These are phyloP conservation scores for Sympetrum striolatum DNA, from an alignment of 2,888 invertebrate species.

Conservation along the genomic window DNA sequence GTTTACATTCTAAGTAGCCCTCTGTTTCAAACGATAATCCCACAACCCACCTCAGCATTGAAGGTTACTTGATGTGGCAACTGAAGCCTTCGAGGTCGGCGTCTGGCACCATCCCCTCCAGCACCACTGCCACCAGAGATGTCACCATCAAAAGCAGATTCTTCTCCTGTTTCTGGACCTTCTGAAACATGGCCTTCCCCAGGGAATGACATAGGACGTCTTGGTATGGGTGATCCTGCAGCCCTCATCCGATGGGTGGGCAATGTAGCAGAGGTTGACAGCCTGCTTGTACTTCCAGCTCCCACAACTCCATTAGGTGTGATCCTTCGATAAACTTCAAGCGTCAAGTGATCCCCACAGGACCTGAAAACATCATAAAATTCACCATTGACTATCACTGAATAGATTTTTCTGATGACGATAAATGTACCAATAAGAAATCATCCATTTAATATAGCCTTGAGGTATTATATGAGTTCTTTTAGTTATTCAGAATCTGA, in stretches of 20 bases:
- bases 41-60: conserved; percentile 90
- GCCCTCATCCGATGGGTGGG: conserved; percentile 51
- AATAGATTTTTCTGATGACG: neutral
- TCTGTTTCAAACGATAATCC: conserved; percentile 74
- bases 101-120: conserved; percentile 29
- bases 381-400: neutral
- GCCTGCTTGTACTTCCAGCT: conserved; percentile 49
- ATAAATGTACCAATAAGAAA: neutral
- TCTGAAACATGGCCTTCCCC: conserved; percentile 71
- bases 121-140: conserved; percentile 40
- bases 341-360: conserved; percentile 71
- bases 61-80: conserved; percentile 81
- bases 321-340: conserved; percentile 75
- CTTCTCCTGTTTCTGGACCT: conserved; percentile 57
- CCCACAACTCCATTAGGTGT: conserved; percentile 58
- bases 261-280: conserved; percentile 49
- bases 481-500: neutral
- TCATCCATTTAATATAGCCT: neutral
- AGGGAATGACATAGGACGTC: conserved; percentile 67
- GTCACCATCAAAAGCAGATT: conserved; percentile 37
- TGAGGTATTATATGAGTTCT: neutral
- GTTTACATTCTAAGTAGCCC: neutral
- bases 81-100: conserved; percentile 67
- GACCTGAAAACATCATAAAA: conserved; percentile 63
- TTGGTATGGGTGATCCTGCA: conserved; percentile 51